Evolutionary conservation across 2,888 invertebrate genomes (phyloP), one percentile per base, ranked within the genome.

Genomic region (Ferrisia virgata): DNA sequence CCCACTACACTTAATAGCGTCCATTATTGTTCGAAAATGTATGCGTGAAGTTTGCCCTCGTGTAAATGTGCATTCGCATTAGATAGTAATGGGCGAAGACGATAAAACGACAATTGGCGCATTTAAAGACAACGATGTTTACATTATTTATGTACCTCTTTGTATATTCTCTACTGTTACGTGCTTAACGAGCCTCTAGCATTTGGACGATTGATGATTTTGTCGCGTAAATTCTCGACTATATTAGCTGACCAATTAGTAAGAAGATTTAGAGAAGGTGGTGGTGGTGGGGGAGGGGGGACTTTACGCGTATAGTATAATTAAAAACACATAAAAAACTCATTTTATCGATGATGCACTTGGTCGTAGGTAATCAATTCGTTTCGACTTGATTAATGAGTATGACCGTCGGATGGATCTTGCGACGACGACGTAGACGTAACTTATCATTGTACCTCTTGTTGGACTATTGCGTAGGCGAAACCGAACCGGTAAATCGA

Each of bases 261-360:
- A 28, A 64, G 28, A 28, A 64, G 64, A 64, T 64, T 64, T 64
- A 28, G 15, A 15, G 28, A 15, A n/a, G n/a, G n/a, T n/a, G n/a
- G n/a, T n/a, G n/a, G n/a, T n/a, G n/a, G n/a, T n/a, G n/a, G n/a
- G n/a, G n/a, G n/a, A n/a, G n/a, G n/a, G n/a, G n/a, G n/a, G n/a
- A n/a, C n/a, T 28, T 25, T 64, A 76, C 36, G 36, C 72, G 72
- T 36, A 18, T 76, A 76, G 72, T 36, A 18, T 76, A 76, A 76
- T 76, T 76, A 76, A 76, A 76, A 76, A 76, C 72, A 36, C 72
- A 76, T 76, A 76, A 76, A 76, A 76, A 76, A 36, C 36, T 76
- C 72, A 76, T 76, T 76, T 76, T 9, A 36, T 11, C 72, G 53
- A 22, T 18, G 53, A 22, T 11, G 5, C n/a, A 4, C n/a, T 47